These are phyloP conservation scores for Poliocrania exsul DNA, from an alignment of 2,797 vertebrate species.

Conservation along the genomic window DNA sequence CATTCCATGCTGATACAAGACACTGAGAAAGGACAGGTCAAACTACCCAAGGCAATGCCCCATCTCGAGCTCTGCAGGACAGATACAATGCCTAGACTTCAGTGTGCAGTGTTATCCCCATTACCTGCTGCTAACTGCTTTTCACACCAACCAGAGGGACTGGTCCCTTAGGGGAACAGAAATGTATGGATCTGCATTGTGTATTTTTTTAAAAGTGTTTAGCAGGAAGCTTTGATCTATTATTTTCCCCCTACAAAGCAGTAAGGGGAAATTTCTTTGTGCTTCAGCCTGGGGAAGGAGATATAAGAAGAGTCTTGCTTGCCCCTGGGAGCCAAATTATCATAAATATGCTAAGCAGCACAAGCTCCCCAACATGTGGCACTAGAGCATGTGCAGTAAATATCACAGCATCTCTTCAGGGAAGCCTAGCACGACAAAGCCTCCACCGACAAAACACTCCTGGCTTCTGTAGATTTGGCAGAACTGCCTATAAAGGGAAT, in stretches of 20 bases:
- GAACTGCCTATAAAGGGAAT: not conserved
- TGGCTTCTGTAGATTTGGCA: not conserved
- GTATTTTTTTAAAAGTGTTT: constrained; percentile 63
- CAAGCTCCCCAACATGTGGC: constrained; percentile 50
- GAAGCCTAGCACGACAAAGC: constrained; percentile 10
- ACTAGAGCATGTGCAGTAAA: constrained; percentile 27
- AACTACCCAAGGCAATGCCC: not conserved
- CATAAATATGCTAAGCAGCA: constrained; percentile 63
- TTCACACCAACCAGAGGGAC: not conserved
- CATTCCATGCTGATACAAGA: not conserved
- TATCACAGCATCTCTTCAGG: constrained; percentile 25
- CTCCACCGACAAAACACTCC: not conserved
- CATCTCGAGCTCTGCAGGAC: not conserved
- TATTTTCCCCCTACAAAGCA: constrained; percentile 26
- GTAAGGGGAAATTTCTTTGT: constrained; percentile 44
- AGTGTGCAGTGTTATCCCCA: not conserved
- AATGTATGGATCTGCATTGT: not conserved
- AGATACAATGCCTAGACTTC: not conserved
- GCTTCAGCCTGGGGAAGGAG: constrained; percentile 15
- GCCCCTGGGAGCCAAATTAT: constrained; percentile 44
- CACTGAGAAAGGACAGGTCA: not conserved
- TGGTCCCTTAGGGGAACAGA: constrained; percentile 6
- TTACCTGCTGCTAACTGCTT: not conserved
- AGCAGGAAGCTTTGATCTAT: constrained; percentile 58
- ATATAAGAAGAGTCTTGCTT: constrained; percentile 12